phyloP scores from a whole-genome alignment of 2,797 vertebrate species.

The Xiphophorus birchmanni region DNA sequence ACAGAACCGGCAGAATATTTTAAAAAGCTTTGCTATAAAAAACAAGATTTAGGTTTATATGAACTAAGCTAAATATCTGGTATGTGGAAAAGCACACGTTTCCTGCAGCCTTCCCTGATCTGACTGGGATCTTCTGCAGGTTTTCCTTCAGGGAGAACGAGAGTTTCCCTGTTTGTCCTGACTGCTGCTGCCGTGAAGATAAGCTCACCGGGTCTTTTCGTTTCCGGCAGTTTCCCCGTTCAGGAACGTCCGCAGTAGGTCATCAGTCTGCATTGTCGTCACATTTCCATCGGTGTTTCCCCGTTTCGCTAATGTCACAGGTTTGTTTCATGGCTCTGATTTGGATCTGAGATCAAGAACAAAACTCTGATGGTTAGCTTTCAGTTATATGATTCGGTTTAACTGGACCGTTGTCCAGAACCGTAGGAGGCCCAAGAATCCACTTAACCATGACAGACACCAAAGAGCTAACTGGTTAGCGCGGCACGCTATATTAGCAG shows the following conservation, averaged over 20 bases:
- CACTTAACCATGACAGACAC: too few species aligned
- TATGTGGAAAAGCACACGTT: background rate
- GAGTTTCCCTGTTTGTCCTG: conserved; percentile 1
- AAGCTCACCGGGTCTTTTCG: conserved; percentile 11
- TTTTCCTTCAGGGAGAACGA: background rate
- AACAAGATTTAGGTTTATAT: background rate
- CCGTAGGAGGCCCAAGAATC: too few species aligned
- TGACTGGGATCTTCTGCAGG: conserved; percentile 3
- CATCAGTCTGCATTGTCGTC: conserved; percentile 16
- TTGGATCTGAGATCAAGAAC: background rate
- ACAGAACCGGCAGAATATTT: background rate
- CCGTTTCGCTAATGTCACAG: conserved; percentile 32
- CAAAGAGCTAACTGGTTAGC: too few species aligned
- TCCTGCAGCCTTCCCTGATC: conserved; percentile 5
- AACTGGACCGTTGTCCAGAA: too few species aligned
- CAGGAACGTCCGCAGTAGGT: background rate
- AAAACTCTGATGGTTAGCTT: background rate
- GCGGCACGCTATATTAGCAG: too few species aligned
- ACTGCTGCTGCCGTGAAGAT: conserved; percentile 24
- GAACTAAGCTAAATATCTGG: background rate
- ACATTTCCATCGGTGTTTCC: conserved; percentile 21
- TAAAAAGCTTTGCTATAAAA: background rate
- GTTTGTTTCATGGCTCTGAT: background rate
- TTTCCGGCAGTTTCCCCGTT: background rate
- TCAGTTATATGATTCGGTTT: background rate